Evolutionary conservation across 2,888 invertebrate species (phyloP).

Genomic region (Cheiracanthium punctorium): DNA sequence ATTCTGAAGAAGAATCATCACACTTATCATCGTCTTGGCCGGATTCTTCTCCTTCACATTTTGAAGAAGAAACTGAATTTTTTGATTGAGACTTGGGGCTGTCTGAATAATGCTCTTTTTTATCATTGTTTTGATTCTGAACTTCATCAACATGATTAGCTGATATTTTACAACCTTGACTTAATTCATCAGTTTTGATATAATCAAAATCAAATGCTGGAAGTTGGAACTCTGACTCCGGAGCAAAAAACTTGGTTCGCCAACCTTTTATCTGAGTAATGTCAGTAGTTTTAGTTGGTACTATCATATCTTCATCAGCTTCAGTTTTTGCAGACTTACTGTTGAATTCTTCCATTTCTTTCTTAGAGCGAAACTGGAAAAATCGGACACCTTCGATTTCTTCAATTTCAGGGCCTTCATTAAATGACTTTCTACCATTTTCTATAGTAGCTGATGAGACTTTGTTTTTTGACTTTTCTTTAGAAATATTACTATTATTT

Average conservation of each 20-base stretch:
- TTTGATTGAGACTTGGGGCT: neutral
- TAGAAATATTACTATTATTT: slow-evolving; percentile 13
- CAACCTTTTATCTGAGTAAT: slow-evolving; percentile 70
- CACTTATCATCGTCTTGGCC: neutral
- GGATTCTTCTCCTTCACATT: neutral
- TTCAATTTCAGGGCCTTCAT: slow-evolving; percentile 71
- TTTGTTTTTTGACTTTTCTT: neutral
- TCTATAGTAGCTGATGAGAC: neutral
- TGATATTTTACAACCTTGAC: neutral
- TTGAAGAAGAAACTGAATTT: neutral
- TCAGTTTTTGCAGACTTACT: slow-evolving; percentile 3
- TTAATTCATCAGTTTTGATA: neutral
- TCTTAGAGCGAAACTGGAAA: slow-evolving; percentile 71
- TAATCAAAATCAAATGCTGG: neutral
- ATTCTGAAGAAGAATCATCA: neutral
- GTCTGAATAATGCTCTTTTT: neutral
- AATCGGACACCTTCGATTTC: slow-evolving; percentile 73
- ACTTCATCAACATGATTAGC: neutral
- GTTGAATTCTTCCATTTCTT: slow-evolving; percentile 66
- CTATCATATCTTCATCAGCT: slow-evolving; percentile 44
- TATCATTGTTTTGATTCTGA: neutral
- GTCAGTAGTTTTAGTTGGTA: slow-evolving; percentile 70
- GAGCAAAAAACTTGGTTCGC: slow-evolving; percentile 64
- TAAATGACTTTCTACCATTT: slow-evolving; percentile 34
- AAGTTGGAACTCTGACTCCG: slow-evolving; percentile 30